Conservation (phyloP, 1,140 invertebrate genomes). For the Brachionus rubens region DNA sequence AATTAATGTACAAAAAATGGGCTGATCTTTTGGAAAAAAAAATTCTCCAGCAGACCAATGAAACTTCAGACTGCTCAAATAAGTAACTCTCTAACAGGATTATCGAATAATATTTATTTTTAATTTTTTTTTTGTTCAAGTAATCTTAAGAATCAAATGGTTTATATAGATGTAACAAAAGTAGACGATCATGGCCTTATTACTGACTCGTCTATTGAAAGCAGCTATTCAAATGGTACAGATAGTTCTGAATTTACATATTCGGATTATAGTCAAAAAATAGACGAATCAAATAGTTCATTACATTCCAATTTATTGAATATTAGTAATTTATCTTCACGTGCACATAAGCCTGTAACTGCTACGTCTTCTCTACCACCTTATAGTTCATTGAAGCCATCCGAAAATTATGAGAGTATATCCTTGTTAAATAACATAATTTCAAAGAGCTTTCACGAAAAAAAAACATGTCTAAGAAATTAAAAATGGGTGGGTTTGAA, state of each 20-base stretch:
- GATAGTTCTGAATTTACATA: conserved; percentile 10
- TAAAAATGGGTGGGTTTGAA: no score
- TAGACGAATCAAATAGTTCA: conserved; percentile 2
- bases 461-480: no score
- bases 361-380: neutral
- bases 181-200: neutral
- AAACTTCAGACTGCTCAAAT: neutral
- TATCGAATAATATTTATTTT: neutral
- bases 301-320: neutral
- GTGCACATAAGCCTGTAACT: neutral
- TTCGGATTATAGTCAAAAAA: neutral
- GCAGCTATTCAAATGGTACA: neutral
- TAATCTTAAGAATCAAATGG: neutral
- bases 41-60: neutral
- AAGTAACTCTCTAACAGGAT: neutral
- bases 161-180: neutral
- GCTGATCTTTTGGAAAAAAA: neutral
- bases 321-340: neutral
- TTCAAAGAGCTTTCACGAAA: no score
- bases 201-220: neutral
- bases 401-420: neutral
- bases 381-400: neutral
- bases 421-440: neutral
- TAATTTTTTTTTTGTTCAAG: neutral
- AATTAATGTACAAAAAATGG: conserved; percentile 21